These are phyloP conservation scores for Macaca mulatta DNA, from an alignment of 2,113 vertebrate genomes.

Conservation along the genomic window DNA sequence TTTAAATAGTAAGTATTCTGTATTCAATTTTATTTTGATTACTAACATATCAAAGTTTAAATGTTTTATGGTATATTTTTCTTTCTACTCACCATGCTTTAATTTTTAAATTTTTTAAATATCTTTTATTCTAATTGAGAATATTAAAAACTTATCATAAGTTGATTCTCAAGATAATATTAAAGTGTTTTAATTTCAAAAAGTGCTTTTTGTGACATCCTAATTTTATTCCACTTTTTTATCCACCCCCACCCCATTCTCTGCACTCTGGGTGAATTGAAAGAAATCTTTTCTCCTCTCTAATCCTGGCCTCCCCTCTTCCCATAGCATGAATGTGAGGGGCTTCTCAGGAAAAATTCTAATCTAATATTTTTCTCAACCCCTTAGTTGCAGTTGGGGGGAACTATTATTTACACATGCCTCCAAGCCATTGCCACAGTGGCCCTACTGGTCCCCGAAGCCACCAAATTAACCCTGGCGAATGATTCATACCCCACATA, in stretches of 20 bases:
- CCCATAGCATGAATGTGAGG: too few species aligned
- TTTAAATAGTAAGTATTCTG: background rate
- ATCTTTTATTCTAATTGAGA: background rate
- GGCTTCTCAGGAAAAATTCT: too few species aligned
- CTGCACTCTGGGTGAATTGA: background rate
- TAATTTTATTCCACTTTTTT: too few species aligned
- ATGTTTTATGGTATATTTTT: too few species aligned
- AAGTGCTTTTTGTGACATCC: background rate
- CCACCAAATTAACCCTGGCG: too few species aligned
- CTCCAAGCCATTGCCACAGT: too few species aligned
- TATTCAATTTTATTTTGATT: background rate
- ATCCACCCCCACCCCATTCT: background rate
- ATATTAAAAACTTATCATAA: background rate
- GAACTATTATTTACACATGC: too few species aligned
- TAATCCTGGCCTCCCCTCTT: too few species aligned
- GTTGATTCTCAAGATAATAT: background rate
- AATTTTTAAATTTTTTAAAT: background rate
- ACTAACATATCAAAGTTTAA: background rate
- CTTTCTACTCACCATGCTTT: background rate
- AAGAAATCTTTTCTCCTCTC: background rate
- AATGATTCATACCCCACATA: too few species aligned
- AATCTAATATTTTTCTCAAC: too few species aligned
- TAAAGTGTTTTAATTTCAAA: background rate
- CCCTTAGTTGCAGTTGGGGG: too few species aligned
- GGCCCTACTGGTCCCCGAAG: too few species aligned